phyloP scores from a whole-genome alignment of 2,888 invertebrate species.

The Epinotia demarniana region DNA sequence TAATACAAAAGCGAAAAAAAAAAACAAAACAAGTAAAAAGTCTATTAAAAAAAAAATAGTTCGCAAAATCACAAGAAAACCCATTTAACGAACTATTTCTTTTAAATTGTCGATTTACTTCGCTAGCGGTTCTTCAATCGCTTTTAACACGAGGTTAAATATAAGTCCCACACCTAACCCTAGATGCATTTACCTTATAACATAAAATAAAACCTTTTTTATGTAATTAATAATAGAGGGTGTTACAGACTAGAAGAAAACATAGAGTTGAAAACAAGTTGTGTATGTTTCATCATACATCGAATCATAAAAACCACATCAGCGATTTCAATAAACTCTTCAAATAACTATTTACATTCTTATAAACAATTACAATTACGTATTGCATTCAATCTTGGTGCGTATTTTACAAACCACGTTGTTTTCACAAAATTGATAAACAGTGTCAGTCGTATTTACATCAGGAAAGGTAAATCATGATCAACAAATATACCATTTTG shows the following conservation, averaged over 20 bases:
- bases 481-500: background rate
- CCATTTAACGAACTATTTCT: background rate
- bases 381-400: conserved; percentile 31
- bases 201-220: conserved; percentile 55
- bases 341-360: conserved; percentile 44
- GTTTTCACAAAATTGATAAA: conserved; percentile 6
- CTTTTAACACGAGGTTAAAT: conserved; percentile 29
- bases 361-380: conserved; percentile 21
- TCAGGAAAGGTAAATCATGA: background rate
- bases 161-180: conserved; percentile 48
- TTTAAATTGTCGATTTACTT: background rate
- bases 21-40: background rate
- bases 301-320: conserved; percentile 49
- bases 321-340: conserved; percentile 43
- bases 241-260: conserved; percentile 65
- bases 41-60: background rate
- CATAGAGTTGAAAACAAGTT: conserved; percentile 51
- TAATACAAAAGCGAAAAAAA: conserved; percentile 8
- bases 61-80: background rate
- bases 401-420: conserved; percentile 20
- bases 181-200: conserved; percentile 37
- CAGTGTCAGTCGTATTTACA: conserved; percentile 18
- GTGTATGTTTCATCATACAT: conserved; percentile 57
- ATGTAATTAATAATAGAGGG: conserved; percentile 47
- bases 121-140: background rate